Base-by-base conservation (phyloP, 2,888 invertebrate genomes). In the Anthoptus insignis region DNA sequence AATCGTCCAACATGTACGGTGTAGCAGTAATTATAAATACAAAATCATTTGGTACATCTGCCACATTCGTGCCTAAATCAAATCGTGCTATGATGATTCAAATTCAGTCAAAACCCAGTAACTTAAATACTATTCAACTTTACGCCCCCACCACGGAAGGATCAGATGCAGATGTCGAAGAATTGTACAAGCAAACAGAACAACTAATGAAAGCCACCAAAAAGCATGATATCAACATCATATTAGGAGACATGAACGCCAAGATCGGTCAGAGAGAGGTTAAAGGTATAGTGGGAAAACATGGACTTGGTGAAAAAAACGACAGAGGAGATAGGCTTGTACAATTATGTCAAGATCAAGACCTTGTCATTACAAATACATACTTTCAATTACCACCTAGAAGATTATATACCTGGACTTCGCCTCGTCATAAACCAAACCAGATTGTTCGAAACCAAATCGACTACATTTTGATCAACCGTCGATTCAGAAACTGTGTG, bases 391-490 rank as follows among this genome's bases (percentile, higher is more conserved):
- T 56, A 24, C 54, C 54, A 24, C 54, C 54, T 3, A 13, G 54
- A 8, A 37, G 54, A 14, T 24, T 54, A 3, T 54, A 54, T 11
- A 54, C 54, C 0, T 54, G 70, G 66, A 68, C 57, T 1, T 70
- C 70, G 21, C 70, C 66, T 8, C 27, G 9, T 3, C 63, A 70
- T 19, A 67, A 16, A 13, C 24, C 53, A 1, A n/a, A 50, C 0
- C 56, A 70, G 21, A 64, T 66, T 3, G 29, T 68, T 11, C 8
- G 70, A 19, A 70, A 70, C 34, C 63, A 70, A 45, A 68, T 70
- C 5, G 70, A 70, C n/a, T 70, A 63, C 24, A 53, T 68, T 0
- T 24, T 65, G 19, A 49, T 68, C 8, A 59, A 67, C 22, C 29
- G 37, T 13, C 49, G 70, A 13, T 70, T 54, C 29, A 16, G 63